Base-by-base conservation (phyloP, 2,888 invertebrate species). In the Caenorhabditis sp. region DNA sequence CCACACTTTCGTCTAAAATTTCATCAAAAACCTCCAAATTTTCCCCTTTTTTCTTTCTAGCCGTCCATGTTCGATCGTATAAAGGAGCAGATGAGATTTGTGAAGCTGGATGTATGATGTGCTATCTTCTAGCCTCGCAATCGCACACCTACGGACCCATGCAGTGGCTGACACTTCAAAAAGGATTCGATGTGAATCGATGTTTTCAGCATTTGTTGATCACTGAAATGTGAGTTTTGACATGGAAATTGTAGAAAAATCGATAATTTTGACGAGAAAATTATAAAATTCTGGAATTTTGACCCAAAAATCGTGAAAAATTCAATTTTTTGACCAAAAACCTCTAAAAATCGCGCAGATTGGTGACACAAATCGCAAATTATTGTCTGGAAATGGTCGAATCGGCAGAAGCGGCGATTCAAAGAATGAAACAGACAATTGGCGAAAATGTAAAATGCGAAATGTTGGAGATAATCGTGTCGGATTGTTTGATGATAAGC, bases 51-150 rank as follows among this genome's bases (percentile, higher is more conserved):
- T n/a, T 26, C 14, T 5, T 55, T 55, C 5, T 37, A 58, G 58
- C 36, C 21, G 21, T 58, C 12, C 36, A 59, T 49, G 23, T 59
- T 49, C 43, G 59, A 6, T 65, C 67, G 31, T 72, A 62, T 54
- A 66, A 65, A 55, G 72, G 72, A 17, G 60, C 72, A 53, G 72
- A 72, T 12, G 72, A 72, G 19, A 31, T 72, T 14, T 72, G 72
- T 21, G 59, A 59, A 24, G 51, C 49, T 21, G 72, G 72, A 49
- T 72, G 72, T 36, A 12, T 31, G 1, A 62, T 58, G 62, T 72
- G 72, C 31, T 27, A 27, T 4, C 26, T 37, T 12, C 61, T 72
- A 19, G 64, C 68, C 24, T 37, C 67, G 1, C 36, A 65, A 17
- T 57, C 62, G 19, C 43, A 36, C 0, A 19, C 51, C 3, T 72